Evolutionary conservation across 2,797 vertebrate genomes (phyloP).

Genomic region (Dendrocincla fuliginosa): DNA sequence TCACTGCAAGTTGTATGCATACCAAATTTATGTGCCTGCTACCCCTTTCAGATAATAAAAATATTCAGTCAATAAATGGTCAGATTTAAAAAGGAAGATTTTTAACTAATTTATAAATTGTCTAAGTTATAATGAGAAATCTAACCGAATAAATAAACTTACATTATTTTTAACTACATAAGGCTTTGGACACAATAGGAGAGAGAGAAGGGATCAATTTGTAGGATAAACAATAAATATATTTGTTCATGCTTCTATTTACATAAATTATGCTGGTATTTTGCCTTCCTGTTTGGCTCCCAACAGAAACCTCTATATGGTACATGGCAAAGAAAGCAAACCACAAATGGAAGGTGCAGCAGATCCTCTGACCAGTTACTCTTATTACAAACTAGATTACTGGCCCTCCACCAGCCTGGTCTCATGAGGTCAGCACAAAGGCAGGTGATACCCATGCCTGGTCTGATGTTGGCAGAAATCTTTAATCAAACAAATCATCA

Average conservation of each 20-base stretch:
- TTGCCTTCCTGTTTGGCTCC: background rate
- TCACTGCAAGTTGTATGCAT: background rate
- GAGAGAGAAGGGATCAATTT: background rate
- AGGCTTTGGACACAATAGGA: background rate
- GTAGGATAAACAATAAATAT: background rate
- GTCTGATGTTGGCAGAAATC: background rate
- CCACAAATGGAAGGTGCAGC: background rate
- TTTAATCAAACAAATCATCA: background rate
- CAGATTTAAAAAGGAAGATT: background rate
- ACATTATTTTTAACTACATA: background rate
- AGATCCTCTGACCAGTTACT: background rate
- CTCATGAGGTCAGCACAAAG: background rate
- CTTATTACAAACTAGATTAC: background rate
- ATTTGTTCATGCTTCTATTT: background rate
- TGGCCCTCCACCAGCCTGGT: background rate
- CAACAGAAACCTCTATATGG: background rate
- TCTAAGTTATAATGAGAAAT: background rate
- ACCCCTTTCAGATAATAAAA: background rate
- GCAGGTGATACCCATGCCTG: accelerated
- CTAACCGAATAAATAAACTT: background rate
- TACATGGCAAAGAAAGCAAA: background rate
- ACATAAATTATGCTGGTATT: background rate
- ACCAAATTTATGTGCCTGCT: background rate
- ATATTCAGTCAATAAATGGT: background rate
- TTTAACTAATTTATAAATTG: background rate